Evolutionary conservation across 1,140 invertebrate genomes (phyloP), one percentile per base, ranked within the genome.

Genomic region (Zaprionus ghesquierei): DNA sequence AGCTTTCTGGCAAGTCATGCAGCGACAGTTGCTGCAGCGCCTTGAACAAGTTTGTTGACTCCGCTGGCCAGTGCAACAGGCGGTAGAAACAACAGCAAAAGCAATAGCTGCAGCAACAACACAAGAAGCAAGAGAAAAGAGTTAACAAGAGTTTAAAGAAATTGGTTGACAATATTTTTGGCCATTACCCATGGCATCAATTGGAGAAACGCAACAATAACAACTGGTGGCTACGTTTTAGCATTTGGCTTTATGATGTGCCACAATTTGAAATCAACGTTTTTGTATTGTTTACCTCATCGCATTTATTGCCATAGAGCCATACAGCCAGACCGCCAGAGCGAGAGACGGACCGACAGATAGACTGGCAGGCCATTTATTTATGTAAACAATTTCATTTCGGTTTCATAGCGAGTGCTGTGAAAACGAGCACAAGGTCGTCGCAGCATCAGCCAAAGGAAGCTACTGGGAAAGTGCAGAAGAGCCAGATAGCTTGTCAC

Each of bases 1-100:
- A 49, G 44, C 25, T 75, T 63, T 85, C 84, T 54, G 74, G 69
- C 69, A 69, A 85, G 77, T 86, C 81, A 85, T 81, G 54, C 33
- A 61, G 65, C 33, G 31, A 65, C 38, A n/a, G 61, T 50, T 61
- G 59, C 61, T 38, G 31, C 64, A 59, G 61, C 61, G 77, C 79
- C 82, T 86, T 86, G 81, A 74, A 79, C 70, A 81, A 86, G 81
- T 86, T 86, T 86, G 79, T 86, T 86, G 81, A 86, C 81, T 87
- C 69, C 75, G 18, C 29, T 75, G 65, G 72, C 49, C 64, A 78
- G 73, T 79, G 85, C 66, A 73, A 59, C 79, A 68, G 46, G 20
- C 53, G 53, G 44, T 20, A 63, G 10, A 51, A 29, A 22, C 31
- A 31, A 54, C 25, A 25, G 35, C 29, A 62, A 55, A 9, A 18